phyloP scores from a whole-genome alignment of 2,888 invertebrate genomes.

The Philaethria dido region DNA sequence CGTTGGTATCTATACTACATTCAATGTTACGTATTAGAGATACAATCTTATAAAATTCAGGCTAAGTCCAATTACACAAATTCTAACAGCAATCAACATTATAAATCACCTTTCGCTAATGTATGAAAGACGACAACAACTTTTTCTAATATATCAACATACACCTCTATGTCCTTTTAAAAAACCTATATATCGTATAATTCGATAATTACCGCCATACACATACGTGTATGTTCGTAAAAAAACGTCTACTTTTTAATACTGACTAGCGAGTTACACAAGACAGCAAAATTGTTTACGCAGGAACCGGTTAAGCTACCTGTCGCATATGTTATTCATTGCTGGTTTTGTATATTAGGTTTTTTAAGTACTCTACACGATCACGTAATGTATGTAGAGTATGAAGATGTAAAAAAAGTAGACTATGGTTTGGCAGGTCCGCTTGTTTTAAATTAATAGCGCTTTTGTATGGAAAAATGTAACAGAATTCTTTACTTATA shows the following conservation, averaged over 20 bases:
- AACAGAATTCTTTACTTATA: too few relatives aligned
- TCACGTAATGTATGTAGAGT: slow-evolving; percentile 7
- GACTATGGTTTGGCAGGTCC: not conserved
- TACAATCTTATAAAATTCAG: not conserved
- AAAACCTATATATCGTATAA: slow-evolving; percentile 24
- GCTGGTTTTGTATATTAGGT: slow-evolving; percentile 10
- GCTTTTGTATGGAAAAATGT: not conserved
- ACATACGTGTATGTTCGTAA: not conserved
- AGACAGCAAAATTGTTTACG: slow-evolving; percentile 40
- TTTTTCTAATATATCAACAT: slow-evolving; percentile 22
- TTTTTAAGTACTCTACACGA: not conserved
- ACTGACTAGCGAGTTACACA: slow-evolving; percentile 30
- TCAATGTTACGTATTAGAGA: not conserved
- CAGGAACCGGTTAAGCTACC: slow-evolving; percentile 42
- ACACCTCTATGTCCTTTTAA: slow-evolving; percentile 21
- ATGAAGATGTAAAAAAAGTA: slow-evolving; percentile 17
- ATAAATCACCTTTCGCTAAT: slow-evolving; percentile 15
- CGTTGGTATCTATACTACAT: not conserved
- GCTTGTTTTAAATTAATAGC: slow-evolving; percentile 16
- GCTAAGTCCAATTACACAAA: slow-evolving; percentile 1
- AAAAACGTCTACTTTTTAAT: slow-evolving; percentile 22
- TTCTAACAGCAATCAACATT: slow-evolving; percentile 14
- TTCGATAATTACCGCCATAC: slow-evolving; percentile 24
- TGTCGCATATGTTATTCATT: slow-evolving; percentile 30
- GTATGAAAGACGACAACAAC: not conserved